Evolutionary conservation across 1,140 invertebrate genomes (phyloP), one percentile per base, ranked within the genome.

Genomic region (Arctopsyche grandis): DNA sequence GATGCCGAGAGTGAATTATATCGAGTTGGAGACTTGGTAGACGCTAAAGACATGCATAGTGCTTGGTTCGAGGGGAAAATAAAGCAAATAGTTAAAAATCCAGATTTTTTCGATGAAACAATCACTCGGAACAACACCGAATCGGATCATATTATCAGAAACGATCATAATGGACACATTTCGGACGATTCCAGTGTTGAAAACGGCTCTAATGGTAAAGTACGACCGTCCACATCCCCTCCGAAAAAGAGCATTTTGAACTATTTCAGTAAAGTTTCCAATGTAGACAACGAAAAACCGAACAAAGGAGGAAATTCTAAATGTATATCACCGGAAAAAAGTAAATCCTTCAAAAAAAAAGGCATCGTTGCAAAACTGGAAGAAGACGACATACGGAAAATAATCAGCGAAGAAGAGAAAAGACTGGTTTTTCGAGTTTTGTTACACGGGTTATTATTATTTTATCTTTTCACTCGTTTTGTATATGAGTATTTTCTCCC

Each of bases 1-100:
- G 71, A 56, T 12, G 48, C 16, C 10, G 12, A 24, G 12, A 92
- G 91, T 83, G 83, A 85, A 70, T 90, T 90, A 84, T 93, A 92
- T 83, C 86, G 87, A 85, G 82, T 93, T 80, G 93, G 92, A 43
- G 94, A 96, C 86, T 85, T 91, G 0, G 85, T 96, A 79, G 95
- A 97, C 87, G 90, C 91, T 24, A 85, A 82, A 79, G 88, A 90
- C 78, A 86, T 87, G 69, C 83, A 85, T 56, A 91, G 91, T 19
- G 89, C 90, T n/a, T 94, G 92, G 92, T 91, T 90, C 83, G 92
- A 93, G 85, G 91, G 89, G 0, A 89, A 88, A 83, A 90, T 52
- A 10, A 58, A 75, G 16, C 46, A 52, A 56, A 74, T 74, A 22
- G 14, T 43, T 24, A 76, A 58, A 43, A 22, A 76, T 22, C 38